Evolutionary conservation across 1,140 invertebrate species (phyloP), one percentile per base, ranked within the genome.

Genomic region (Drosophila hydei): DNA sequence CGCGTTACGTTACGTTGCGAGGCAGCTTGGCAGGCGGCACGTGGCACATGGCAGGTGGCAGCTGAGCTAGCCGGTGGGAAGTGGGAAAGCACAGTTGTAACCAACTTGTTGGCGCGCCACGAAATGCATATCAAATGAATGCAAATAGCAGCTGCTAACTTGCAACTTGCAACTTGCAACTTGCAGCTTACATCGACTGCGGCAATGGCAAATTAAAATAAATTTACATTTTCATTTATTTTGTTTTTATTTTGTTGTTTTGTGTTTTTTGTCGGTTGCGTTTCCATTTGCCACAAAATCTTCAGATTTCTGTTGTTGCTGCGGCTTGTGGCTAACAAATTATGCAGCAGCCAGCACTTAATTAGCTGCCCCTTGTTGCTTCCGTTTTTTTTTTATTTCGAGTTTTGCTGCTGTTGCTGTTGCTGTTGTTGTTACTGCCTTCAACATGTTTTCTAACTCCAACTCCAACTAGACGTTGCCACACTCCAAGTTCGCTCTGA

Each of bases 171-270:
- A 52, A 18, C 45, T n/a, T 33, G 14, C 25, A 42, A 1, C 25
- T 23, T 5, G 4, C 16, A 47, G n/a, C n/a, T n/a, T n/a, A n/a
- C 48, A 25, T 12, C 23, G 51, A 5, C 16, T 19, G 56, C 23
- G 42, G 33, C 36, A 21, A 23, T 19, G 43, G 54, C 40, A 52
- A 71, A 75, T 75, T 75, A 75, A 59, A 71, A 75, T 56, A 75
- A 75, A 72, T 75, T 75, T 58, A 48, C 72, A 75, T 65, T 71
- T 74, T 74, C 14, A 6, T 42, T 7, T 70, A 75, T 72, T 72
- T 64, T 33, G 33, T 23, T 52, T 38, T 40, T 40, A n/a, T 40
- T 14, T 40, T 14, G 3, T 40, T 40, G 27, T 16, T 51, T 51
- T 11, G 14, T 19, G 1, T 45, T 43, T 25, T 30, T 65, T 58